These are phyloP conservation scores for Mesembrinibis cayennensis DNA, from an alignment of 2,113 vertebrate species.

Conservation along the genomic window DNA sequence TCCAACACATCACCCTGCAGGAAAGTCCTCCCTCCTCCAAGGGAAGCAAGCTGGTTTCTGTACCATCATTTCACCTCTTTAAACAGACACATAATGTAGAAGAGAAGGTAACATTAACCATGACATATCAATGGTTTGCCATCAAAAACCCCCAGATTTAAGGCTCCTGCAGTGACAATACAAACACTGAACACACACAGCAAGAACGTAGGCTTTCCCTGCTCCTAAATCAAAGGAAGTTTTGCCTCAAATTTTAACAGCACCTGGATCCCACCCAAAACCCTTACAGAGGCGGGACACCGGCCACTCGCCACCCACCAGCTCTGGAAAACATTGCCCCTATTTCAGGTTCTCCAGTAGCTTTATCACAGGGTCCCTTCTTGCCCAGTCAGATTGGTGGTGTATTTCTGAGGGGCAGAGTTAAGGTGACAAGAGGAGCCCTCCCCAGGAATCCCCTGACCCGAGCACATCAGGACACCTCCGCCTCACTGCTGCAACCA, in stretches of 20 bases:
- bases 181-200: neutral
- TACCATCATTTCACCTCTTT: neutral
- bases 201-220: neutral
- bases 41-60: neutral
- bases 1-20: neutral
- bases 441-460: neutral
- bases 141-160: neutral
- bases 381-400: accelerated
- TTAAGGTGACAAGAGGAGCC: neutral
- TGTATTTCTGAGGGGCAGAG: neutral
- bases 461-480: neutral
- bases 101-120: neutral
- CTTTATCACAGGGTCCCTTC: neutral
- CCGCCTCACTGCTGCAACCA: neutral
- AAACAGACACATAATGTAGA: neutral
- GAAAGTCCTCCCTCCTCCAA: neutral
- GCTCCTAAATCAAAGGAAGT: neutral
- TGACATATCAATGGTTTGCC: neutral
- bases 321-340: neutral
- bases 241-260: neutral
- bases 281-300: neutral
- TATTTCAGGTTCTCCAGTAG: neutral
- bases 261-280: neutral
- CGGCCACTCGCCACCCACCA: accelerated
- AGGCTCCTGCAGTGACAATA: neutral